Percentiles rank a stretch among this genome's conserved stretches.
Conservation (phyloP, 2,888 invertebrate species). For the Crossocerus cetratus region DNA sequence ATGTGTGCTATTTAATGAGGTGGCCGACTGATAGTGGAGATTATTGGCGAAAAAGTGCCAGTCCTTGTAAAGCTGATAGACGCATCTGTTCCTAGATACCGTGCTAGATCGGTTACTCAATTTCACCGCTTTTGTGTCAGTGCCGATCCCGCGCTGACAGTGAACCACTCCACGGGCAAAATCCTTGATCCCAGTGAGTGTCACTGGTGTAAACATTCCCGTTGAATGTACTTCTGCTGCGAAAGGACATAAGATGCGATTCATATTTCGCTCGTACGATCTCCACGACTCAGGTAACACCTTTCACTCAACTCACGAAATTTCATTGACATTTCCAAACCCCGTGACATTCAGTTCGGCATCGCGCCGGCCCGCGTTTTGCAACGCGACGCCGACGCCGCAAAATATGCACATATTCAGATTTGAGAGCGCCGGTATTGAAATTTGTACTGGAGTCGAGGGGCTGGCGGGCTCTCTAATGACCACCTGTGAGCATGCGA, state of each 20-base stretch:
- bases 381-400: too few relatives aligned
- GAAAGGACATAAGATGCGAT: neutral
- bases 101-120: neutral
- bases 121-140: too few relatives aligned
- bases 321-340: too few relatives aligned
- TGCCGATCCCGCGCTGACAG: neutral
- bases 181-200: neutral
- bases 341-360: too few relatives aligned
- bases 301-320: too few relatives aligned
- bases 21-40: neutral
- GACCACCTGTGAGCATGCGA: constrained; percentile 46
- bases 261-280: neutral
- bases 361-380: too few relatives aligned
- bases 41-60: neutral
- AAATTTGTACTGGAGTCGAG: too few relatives aligned
- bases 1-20: neutral
- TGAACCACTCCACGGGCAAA: neutral
- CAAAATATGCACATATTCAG: too few relatives aligned
- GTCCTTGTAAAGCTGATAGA: neutral
- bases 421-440: too few relatives aligned
- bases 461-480: neutral
- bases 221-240: neutral
- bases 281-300: neutral
- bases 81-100: constrained; percentile 1
- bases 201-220: neutral